phyloP scores from a whole-genome alignment of 1,140 invertebrate genomes.

The Homarus americanus region DNA sequence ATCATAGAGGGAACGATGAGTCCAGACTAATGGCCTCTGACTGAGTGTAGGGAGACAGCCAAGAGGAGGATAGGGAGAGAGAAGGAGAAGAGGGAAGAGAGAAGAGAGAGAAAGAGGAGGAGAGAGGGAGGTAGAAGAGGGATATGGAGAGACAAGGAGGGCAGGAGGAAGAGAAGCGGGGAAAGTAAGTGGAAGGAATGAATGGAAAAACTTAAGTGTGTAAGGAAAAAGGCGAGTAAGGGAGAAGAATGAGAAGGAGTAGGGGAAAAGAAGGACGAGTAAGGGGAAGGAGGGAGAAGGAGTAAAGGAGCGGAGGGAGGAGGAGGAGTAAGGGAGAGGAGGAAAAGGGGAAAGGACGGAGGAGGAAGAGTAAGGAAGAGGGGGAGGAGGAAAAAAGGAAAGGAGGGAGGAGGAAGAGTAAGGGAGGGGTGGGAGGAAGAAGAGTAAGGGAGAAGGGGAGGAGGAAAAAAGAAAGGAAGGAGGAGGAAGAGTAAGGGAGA shows the following conservation, averaged over 20 bases:
- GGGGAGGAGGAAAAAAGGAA: background rate
- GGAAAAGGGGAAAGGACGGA: background rate
- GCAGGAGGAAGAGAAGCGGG: too few species aligned
- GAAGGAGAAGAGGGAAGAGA: background rate
- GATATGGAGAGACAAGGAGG: too few species aligned
- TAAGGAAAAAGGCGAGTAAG: too few species aligned
- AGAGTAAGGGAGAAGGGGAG: too few species aligned
- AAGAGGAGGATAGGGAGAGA: background rate
- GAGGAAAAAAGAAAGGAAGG: background rate
- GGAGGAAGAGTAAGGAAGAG: background rate
- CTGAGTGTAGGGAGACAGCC: background rate
- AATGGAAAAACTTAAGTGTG: too few species aligned
- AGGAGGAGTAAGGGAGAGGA: background rate
- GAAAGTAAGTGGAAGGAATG: too few species aligned
- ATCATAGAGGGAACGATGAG: background rate
- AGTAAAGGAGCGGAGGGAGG: background rate
- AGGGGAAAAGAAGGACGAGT: background rate
- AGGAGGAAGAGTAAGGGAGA: background rate
- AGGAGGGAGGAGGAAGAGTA: too few species aligned
- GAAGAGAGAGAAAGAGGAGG: too few species aligned
- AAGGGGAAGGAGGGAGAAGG: background rate
- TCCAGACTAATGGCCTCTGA: slow-evolving; percentile 20
- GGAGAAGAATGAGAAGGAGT: background rate
- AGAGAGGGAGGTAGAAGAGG: too few species aligned
- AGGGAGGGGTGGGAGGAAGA: too few species aligned